These are phyloP conservation scores for Catharus minimus DNA, from an alignment of 2,113 vertebrate genomes.

Conservation along the genomic window DNA sequence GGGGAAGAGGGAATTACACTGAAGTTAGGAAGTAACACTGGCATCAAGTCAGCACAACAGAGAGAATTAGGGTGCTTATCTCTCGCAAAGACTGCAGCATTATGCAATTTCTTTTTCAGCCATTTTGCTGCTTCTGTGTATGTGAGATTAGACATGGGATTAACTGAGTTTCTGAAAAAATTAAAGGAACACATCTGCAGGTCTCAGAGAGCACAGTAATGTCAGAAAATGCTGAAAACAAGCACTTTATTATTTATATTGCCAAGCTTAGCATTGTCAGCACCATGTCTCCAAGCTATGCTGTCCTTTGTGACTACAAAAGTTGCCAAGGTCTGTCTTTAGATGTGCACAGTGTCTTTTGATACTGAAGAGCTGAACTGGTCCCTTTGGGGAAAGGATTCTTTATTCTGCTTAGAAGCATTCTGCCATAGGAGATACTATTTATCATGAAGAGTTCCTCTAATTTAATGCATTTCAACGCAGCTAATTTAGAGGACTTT, in stretches of 20 bases:
- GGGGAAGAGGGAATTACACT: background rate
- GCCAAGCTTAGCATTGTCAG: background rate
- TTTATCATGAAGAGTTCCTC: background rate
- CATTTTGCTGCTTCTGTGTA: background rate
- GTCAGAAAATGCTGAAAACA: background rate
- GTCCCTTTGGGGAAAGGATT: background rate
- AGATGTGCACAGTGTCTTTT: background rate
- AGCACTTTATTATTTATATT: background rate
- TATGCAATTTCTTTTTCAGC: background rate
- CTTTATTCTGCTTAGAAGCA: background rate
- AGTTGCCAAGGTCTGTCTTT: background rate
- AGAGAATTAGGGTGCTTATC: conserved; percentile 1
- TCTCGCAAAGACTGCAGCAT: background rate
- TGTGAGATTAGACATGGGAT: background rate
- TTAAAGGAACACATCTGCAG: background rate
- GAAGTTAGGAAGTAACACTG: background rate
- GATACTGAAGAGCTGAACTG: background rate
- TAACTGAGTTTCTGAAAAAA: background rate
- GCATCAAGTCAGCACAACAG: background rate
- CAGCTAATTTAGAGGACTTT: background rate
- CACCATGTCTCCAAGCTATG: background rate
- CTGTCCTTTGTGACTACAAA: background rate
- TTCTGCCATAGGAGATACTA: background rate
- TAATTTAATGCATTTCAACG: background rate
- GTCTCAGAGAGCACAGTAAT: background rate